These are phyloP conservation scores for Malthinus flaveolus DNA, from an alignment of 2,888 invertebrate species.

Conservation along the genomic window DNA sequence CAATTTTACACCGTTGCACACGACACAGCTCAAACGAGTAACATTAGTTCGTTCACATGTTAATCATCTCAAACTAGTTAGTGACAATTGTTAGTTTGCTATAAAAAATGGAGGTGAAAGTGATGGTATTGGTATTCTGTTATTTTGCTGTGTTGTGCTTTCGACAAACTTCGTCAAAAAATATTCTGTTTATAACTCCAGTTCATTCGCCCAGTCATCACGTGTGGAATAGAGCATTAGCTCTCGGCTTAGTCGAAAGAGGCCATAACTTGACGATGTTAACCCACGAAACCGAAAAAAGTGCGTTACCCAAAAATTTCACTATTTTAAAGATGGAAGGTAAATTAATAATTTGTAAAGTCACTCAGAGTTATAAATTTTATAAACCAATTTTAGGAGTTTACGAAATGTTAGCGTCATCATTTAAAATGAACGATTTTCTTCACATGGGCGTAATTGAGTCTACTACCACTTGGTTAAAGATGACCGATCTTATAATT, in stretches of 20 bases:
- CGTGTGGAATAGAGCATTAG: constrained; percentile 1
- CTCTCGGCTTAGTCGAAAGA: not conserved
- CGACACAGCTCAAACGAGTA: too few relatives aligned
- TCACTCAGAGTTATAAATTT: too few relatives aligned
- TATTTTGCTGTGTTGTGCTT: too few relatives aligned
- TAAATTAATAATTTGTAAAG: not conserved
- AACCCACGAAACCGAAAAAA: not conserved
- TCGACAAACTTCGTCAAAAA: not conserved
- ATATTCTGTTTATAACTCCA: constrained; percentile 4
- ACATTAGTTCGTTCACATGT: too few relatives aligned
- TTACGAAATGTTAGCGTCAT: not conserved
- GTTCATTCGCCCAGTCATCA: constrained; percentile 5
- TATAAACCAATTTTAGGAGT: not conserved
- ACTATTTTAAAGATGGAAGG: constrained; percentile 8
- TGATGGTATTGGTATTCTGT: too few relatives aligned
- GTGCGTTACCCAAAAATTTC: not conserved
- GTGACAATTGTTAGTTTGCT: too few relatives aligned
- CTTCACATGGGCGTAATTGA: not conserved
- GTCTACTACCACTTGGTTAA: not conserved
- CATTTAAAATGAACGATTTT: not conserved
- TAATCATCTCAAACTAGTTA: too few relatives aligned
- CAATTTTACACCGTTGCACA: too few relatives aligned
- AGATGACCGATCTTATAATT: not conserved
- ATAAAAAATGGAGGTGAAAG: too few relatives aligned
- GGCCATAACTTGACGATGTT: constrained; percentile 11